These are phyloP conservation scores for Galemys pyrenaicus DNA, from an alignment of 2,113 vertebrate species.

Conservation along the genomic window DNA sequence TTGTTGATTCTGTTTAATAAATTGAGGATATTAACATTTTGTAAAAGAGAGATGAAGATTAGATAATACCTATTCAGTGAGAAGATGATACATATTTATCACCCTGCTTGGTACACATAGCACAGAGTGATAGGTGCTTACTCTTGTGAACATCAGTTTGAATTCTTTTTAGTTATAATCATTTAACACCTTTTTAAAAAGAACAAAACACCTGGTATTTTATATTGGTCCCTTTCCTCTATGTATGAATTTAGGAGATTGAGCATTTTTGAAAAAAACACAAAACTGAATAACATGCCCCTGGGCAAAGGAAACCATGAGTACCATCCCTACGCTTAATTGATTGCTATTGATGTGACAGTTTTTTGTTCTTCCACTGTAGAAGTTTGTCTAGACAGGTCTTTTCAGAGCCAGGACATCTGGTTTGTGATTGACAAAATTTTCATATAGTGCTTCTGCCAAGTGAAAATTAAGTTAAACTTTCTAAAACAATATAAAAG, in stretches of 20 bases:
- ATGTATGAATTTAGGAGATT: neutral
- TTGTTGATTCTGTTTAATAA: neutral
- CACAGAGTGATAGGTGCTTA: neutral
- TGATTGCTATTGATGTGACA: neutral
- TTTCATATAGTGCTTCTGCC: neutral
- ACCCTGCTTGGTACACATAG: neutral
- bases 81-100: neutral
- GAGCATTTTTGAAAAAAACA: neutral
- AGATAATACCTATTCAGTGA: neutral
- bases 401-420: neutral
- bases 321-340: neutral
- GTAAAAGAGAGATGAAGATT: neutral
- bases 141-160: neutral
- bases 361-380: neutral
- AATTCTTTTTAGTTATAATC: neutral
- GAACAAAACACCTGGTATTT: neutral
- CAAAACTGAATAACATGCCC: neutral
- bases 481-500: neutral
- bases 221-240: neutral
- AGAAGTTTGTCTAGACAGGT: neutral
- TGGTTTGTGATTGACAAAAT: slow-evolving; percentile 8
- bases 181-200: neutral
- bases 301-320: neutral
- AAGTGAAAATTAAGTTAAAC: neutral
- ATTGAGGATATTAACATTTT: neutral